Evolutionary conservation across 1,140 invertebrate genomes (phyloP), one percentile per base, ranked within the genome.

Genomic region (Halesus radiatus): DNA sequence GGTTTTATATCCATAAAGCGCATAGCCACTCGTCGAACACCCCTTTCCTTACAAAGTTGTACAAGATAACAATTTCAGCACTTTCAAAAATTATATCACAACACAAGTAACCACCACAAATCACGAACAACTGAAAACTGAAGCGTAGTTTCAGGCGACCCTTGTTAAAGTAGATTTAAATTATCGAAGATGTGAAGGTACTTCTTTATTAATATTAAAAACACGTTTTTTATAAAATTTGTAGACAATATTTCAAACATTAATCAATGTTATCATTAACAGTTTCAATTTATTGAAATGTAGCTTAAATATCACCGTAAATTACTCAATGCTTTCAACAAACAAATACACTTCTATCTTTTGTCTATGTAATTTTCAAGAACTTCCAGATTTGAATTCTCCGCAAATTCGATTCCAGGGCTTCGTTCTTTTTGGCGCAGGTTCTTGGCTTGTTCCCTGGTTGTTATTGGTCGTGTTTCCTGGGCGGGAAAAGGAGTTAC

Each of bases 41-140:
- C 37, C 37, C 3, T 45, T 45, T 45, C 37, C 10, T 45, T 45
- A 10, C 8, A 45, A 10, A 10, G 37, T 45, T 45, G 37, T 45
- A 60, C 3, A 66, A 66, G 18, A 23, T 66, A 66, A 3, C 32
- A 66, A 29, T 66, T 45, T 45, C 37, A 45, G 62, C 62, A 66
- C 62, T 66, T 37, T 20, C 37, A 6, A 53, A 18, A 7, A 72
- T 23, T 16, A 72, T 45, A 45, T 72, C 68, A 72, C 68, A 72
- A 16, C 58, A 60, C 68, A 29, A 29, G 26, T 5, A 29, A 72
- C 32, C 37, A 72, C 37, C 20, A 72, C 23, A 72, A 29, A 53
- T 52, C 10, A 45, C 37, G 37, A 60, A 60, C 56, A 60, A 60
- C 20, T 60, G 18, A 60, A 23, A 52, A 53, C 45, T 23, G 45